phyloP scores from a whole-genome alignment of 2,888 invertebrate genomes.

The Tortrix viridana region DNA sequence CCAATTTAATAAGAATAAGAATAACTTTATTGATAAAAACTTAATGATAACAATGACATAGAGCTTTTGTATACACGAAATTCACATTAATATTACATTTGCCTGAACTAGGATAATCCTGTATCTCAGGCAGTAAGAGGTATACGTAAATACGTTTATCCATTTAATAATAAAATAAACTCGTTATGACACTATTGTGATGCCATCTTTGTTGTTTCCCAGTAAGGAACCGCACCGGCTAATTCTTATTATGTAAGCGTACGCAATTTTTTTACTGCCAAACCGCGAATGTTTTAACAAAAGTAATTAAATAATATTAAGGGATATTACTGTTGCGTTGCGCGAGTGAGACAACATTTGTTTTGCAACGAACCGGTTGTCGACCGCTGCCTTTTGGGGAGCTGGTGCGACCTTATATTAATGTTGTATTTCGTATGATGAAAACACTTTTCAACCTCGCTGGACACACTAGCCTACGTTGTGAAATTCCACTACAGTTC shows the following conservation, averaged over 20 bases:
- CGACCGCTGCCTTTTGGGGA: slow-evolving; percentile 27
- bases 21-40: no score
- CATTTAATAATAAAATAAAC: neutral
- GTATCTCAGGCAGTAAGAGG: no score
- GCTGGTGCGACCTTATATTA: slow-evolving; percentile 29
- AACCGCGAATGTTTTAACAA: slow-evolving; percentile 20
- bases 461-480: neutral
- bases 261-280: slow-evolving; percentile 26
- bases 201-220: slow-evolving; percentile 7
- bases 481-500: neutral
- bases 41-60: no score
- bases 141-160: no score
- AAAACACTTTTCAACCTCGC: slow-evolving; percentile 12
- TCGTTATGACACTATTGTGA: neutral
- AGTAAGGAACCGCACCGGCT: neutral
- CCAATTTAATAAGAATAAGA: no score
- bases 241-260: slow-evolving; percentile 27
- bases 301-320: slow-evolving; percentile 32
- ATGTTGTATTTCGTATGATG: slow-evolving; percentile 1
- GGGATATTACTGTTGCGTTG: slow-evolving; percentile 18
- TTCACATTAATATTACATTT: no score
- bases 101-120: no score
- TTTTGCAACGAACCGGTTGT: slow-evolving; percentile 21
- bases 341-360: neutral
- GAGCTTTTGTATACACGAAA: no score